Evolutionary conservation across 1,140 invertebrate species (phyloP).

Genomic region (Spodoptera litura): DNA sequence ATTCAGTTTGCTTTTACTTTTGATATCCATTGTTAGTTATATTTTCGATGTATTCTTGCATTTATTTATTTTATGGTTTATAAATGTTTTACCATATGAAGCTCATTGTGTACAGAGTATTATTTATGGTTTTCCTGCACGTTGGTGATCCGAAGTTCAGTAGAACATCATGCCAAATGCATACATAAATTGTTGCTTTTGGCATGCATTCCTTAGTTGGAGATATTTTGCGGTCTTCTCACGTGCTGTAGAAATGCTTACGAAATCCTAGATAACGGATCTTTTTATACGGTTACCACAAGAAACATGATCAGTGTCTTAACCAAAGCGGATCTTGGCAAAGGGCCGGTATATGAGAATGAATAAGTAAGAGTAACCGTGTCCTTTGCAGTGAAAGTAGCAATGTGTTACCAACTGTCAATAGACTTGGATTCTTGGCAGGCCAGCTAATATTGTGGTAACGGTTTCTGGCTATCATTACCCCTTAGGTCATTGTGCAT

Average conservation of each 20-base stretch:
- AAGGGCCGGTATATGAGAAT: conserved; percentile 1
- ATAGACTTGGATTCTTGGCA: conserved; percentile 8
- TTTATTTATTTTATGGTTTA: not conserved
- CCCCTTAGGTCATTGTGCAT: conserved; percentile 11
- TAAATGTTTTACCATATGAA: too few species aligned
- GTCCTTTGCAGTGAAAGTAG: conserved; percentile 20
- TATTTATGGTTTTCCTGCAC: too few species aligned
- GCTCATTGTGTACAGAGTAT: too few species aligned
- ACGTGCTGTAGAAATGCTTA: not conserved
- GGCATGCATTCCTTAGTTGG: too few species aligned
- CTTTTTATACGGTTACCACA: conserved; percentile 18
- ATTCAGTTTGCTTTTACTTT: not conserved
- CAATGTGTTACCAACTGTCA: not conserved
- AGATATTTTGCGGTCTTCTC: too few species aligned
- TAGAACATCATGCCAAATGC: too few species aligned
- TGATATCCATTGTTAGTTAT: not conserved
- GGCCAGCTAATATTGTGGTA: conserved; percentile 10
- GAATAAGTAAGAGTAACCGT: conserved; percentile 17
- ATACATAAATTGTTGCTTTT: too few species aligned
- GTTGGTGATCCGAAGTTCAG: too few species aligned
- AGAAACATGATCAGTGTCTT: conserved; percentile 21
- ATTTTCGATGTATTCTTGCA: not conserved
- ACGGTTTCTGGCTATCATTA: conserved; percentile 29
- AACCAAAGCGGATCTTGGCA: conserved; percentile 23
- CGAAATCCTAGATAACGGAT: conserved; percentile 19